Base-by-base conservation (phyloP, 2,113 vertebrate genomes). In the Prunella himalayana region DNA sequence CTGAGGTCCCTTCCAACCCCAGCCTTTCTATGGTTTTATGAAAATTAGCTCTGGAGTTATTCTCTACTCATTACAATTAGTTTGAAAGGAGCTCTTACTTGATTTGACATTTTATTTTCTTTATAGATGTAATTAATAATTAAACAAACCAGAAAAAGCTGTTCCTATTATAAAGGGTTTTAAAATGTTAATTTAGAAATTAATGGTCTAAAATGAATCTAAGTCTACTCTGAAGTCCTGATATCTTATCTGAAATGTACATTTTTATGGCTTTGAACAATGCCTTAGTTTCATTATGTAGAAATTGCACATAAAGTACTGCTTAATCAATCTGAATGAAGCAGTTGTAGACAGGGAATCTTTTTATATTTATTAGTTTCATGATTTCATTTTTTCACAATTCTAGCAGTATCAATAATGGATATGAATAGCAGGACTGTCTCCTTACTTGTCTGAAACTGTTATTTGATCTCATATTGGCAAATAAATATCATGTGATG, bases 171-270 rank as follows among this genome's bases (percentile, higher is more conserved):
- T 35, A 63, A 90, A 33, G 15, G 35, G 10, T 61, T 88, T 50
- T 82, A 49, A 92, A 92, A 86, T 50, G 45, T 56, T 84, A 69
- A 87, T 93, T 86, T 80, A 80, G 72, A 33, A 93, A 86, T 76
- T 41, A 72, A 49, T 88, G 20, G 28, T 73, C 59, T 90, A 57
- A 90, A 90, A 89, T 84, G 3, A 84, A 80, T 90, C 28, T 27
- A 31, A 68, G 54, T 64, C 76, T 83, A 13, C 15, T 65, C 50
- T 76, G 7, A 63, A 90, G 63, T 88, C n/a, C 37, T 82, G 33
- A 8, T 86, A 51, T 22, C 53, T 69, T 76, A 71, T 70, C 76
- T 73, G 59, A 77, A 88, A 86, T 88, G 45, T 73, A 69, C 49
- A 77, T 61, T 86, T 93, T 80, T 70, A 73, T 42, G 41, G 45